Conservation (phyloP, 2,888 invertebrate species). For the Meiosimyza decipiens region DNA sequence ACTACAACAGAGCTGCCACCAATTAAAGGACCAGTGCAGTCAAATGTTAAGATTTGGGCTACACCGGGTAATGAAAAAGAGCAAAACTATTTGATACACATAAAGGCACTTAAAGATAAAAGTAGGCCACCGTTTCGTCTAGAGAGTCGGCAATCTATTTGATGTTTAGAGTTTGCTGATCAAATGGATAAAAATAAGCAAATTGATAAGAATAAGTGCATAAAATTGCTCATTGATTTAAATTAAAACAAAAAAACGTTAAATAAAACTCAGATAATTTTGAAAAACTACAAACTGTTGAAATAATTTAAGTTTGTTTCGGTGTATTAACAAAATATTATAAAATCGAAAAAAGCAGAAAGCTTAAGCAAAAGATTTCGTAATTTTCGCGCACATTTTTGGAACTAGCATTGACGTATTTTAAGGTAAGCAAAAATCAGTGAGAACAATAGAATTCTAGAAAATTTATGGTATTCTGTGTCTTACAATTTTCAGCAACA, state of each 20-base stretch:
- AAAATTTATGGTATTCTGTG: no score
- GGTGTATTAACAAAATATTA: no score
- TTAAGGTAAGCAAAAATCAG: no score
- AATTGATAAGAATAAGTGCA: not conserved
- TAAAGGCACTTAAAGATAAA: slow-evolving; percentile 15
- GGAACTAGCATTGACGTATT: no score
- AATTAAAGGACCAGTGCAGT: slow-evolving; percentile 13
- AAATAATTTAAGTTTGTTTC: no score
- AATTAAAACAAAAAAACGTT: not conserved
- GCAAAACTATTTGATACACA: slow-evolving; percentile 18
- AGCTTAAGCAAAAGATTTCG: no score
- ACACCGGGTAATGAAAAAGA: slow-evolving; percentile 4
- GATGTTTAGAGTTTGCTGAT: slow-evolving; percentile 1
- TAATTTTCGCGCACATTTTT: no score
- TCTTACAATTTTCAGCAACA: no score
- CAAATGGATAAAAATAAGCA: not conserved
- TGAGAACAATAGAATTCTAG: no score
- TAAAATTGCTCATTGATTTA: slow-evolving; percentile 6
- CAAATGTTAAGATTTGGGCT: slow-evolving; percentile 24
- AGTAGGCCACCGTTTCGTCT: not conserved
- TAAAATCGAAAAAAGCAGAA: no score
- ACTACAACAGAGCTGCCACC: slow-evolving; percentile 20
- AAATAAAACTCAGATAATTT: not conserved
- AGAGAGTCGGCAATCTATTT: slow-evolving; percentile 12
- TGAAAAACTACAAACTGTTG: no score